These are phyloP conservation scores for Ciconia maguari DNA, from an alignment of 2,113 vertebrate genomes.

Conservation along the genomic window DNA sequence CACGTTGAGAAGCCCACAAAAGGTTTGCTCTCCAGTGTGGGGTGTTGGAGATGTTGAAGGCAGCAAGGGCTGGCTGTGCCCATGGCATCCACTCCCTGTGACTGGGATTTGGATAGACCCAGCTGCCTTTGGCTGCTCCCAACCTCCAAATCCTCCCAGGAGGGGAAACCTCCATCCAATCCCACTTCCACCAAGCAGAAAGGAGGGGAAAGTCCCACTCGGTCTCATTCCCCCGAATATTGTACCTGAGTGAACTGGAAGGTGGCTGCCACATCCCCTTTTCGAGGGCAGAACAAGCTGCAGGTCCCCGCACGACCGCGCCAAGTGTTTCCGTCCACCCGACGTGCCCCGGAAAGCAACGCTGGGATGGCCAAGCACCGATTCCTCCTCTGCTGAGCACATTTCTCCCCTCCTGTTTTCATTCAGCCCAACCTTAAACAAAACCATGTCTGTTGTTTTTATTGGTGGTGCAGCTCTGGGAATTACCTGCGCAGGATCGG, in stretches of 20 bases:
- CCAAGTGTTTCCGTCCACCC: neutral
- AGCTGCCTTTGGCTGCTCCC: neutral
- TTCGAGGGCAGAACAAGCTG: neutral
- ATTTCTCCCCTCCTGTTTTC: slow-evolving; percentile 28
- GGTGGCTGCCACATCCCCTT: neutral
- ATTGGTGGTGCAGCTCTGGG: fast-evolving
- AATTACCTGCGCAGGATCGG: neutral
- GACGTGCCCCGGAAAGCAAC: neutral
- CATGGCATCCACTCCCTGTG: fast-evolving
- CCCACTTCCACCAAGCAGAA: neutral
- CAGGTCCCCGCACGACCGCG: fast-evolving
- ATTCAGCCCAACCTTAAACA: slow-evolving; percentile 35
- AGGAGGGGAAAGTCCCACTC: neutral
- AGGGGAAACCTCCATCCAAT: neutral
- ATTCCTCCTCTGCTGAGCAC: neutral
- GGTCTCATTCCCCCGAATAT: fast-evolving
- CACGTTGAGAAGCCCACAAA: fast-evolving
- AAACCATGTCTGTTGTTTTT: neutral
- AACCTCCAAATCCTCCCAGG: neutral
- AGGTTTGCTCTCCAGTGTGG: neutral
- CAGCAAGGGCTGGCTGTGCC: neutral
- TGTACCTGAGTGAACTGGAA: neutral
- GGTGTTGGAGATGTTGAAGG: neutral
- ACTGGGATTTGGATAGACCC: fast-evolving
- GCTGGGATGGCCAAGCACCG: neutral